A percentile compares a stretch with the other conserved stretches of the same genome.
Evolutionary conservation across 2,113 vertebrate species (phyloP).

Genomic region (Asarcornis scutulata): DNA sequence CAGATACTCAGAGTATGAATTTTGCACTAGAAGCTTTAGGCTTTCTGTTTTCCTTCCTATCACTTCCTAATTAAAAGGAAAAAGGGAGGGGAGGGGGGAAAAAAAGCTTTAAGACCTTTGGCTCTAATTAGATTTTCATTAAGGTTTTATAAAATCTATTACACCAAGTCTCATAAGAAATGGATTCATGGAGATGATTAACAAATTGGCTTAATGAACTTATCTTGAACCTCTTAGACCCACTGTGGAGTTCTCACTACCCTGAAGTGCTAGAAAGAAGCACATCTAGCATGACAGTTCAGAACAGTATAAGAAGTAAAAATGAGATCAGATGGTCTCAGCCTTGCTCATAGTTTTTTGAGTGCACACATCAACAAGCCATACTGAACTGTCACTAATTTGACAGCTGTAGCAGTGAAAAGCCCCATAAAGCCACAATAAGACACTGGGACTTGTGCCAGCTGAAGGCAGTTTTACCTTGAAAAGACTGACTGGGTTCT

Average conservation of each 20-base stretch:
- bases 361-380: background rate
- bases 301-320: background rate
- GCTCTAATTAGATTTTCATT: slow-evolving; percentile 65
- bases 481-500: slow-evolving; percentile 27
- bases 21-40: background rate
- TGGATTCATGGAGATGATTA: slow-evolving; percentile 47
- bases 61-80: slow-evolving; percentile 18
- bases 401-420: slow-evolving; percentile 56
- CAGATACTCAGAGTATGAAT: background rate
- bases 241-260: background rate
- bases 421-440: slow-evolving; percentile 20
- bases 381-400: slow-evolving; percentile 17
- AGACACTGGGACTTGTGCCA: slow-evolving; percentile 36
- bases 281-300: background rate
- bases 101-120: slow-evolving; percentile 24
- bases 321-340: background rate
- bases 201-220: slow-evolving; percentile 61
- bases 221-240: slow-evolving; percentile 25
- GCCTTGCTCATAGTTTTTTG: background rate
- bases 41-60: background rate
- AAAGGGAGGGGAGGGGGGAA: background rate
- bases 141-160: slow-evolving; percentile 61
- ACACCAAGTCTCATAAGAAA: slow-evolving; percentile 47
- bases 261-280: background rate
- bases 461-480: slow-evolving; percentile 45